Evolutionary conservation across 2,797 vertebrate species (phyloP), one percentile per base, ranked within the genome.

Genomic region (Enteromius treurensis): DNA sequence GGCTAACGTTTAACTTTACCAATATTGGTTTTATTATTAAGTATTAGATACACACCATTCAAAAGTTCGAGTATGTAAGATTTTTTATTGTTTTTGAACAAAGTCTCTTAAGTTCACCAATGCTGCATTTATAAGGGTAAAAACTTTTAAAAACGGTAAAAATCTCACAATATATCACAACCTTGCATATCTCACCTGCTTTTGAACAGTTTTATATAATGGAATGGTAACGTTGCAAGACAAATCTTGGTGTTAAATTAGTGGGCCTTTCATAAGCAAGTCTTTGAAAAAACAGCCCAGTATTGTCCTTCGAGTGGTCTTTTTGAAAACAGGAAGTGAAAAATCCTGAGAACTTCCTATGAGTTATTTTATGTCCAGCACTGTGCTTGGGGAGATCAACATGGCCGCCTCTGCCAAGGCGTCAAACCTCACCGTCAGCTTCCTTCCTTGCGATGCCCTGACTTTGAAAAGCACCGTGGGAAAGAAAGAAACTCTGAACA

Each of bases 271-370:
- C 49, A 79, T 26, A 45, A 53, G n/a, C 87, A 93, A 91, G 83
- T 85, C 88, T 88, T 76, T 91, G 90, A 92, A 91, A 71, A n/a
- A 80, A 60, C 67, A 69, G 51, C 53, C 67, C 76, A 81, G 89
- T 91, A 94, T 89, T 92, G 92, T 90, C 84, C 85, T 49, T 87
- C 75, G 83, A 90, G 84, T 53, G 68, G 82, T 58, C 51, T 71
- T 89, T 90, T 71, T 88, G 88, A 91, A 93, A 95, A 95, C 93
- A 95, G 95, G 95, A 95, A 93, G 90, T 81, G 85, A 92, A 91
- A 91, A 91, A 87, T 90, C 92, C 91, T 91, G 93, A 94, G 93
- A 94, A 93, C 92, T 92, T 95, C 94, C 93, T 94, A 92, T 90
- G 80, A 88, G 87, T 89, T 91, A 87, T 91, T 94, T 89, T 87